phyloP scores from a whole-genome alignment of 2,797 vertebrate species.

The Chromis chromis region DNA sequence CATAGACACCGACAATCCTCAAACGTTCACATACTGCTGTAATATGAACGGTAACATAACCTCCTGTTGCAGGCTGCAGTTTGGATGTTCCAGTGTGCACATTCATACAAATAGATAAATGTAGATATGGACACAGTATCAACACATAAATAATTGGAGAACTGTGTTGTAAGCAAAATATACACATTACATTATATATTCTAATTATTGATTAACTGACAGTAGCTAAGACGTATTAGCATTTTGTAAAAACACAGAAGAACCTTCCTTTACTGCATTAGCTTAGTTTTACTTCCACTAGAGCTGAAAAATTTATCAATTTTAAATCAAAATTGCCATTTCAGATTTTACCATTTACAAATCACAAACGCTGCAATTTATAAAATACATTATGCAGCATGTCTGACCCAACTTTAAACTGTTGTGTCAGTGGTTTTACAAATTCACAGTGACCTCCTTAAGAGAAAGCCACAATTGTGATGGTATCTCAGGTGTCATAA shows the following conservation, averaged over 20 bases:
- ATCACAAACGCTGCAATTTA: too few relatives aligned
- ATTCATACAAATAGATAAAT: neutral
- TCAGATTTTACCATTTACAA: too few relatives aligned
- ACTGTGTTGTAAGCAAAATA: neutral
- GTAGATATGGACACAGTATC: neutral
- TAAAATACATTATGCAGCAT: too few relatives aligned
- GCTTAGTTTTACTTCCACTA: neutral
- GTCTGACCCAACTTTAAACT: too few relatives aligned
- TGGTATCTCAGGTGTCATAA: neutral
- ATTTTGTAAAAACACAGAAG: neutral
- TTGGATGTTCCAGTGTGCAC: neutral
- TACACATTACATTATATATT: too few relatives aligned
- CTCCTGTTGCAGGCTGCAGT: slow-evolving; percentile 8
- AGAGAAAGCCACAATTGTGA: too few relatives aligned
- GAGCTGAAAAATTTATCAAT: too few relatives aligned
- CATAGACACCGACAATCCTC: slow-evolving; percentile 8
- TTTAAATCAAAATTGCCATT: too few relatives aligned
- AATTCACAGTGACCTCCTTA: too few relatives aligned
- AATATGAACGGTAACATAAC: slow-evolving; percentile 21
- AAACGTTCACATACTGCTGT: slow-evolving; percentile 28
- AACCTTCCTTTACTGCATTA: neutral
- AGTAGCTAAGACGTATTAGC: neutral
- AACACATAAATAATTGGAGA: neutral
- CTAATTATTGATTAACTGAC: neutral
- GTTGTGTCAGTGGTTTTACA: too few relatives aligned